Conservation (phyloP, 2,113 vertebrate genomes). For the Coreoperca whiteheadi region DNA sequence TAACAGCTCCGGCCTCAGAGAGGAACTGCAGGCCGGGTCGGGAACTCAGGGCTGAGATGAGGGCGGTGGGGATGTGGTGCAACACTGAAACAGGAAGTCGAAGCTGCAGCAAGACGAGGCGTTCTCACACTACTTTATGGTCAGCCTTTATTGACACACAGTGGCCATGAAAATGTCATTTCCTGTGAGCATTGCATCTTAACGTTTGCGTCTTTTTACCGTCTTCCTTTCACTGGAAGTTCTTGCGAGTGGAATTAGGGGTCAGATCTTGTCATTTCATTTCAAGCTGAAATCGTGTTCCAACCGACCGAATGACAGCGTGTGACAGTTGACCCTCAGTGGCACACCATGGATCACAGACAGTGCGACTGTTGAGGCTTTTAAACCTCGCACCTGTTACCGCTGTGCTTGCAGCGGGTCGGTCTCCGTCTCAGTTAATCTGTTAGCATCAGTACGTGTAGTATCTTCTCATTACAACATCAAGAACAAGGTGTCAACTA, state of each 20-base stretch:
- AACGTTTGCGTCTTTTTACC: no score
- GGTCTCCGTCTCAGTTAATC: no score
- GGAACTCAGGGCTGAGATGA: not conserved
- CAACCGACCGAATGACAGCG: not conserved
- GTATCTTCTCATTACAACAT: not conserved
- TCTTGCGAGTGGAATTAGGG: not conserved
- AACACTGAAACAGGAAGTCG: constrained; percentile 76
- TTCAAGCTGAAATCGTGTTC: not conserved
- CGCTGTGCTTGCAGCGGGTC: no score
- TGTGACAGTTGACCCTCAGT: no score
- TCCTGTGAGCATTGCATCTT: not conserved
- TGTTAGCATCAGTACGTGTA: no score
- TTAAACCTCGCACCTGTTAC: no score
- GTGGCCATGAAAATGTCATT: constrained; percentile 9
- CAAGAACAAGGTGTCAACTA: no score
- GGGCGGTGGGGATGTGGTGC: constrained; percentile 36
- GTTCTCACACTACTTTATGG: constrained; percentile 11
- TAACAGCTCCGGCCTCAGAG: constrained; percentile 14
- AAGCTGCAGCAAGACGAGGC: constrained; percentile 62
- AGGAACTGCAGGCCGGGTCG: constrained; percentile 37
- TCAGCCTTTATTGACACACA: no score
- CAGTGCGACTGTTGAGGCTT: no score
- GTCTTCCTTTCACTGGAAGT: not conserved
- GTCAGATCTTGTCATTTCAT: not conserved
- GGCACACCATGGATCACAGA: no score